phyloP scores from a whole-genome alignment of 2,797 vertebrate species.

The Iguana delicatissima region DNA sequence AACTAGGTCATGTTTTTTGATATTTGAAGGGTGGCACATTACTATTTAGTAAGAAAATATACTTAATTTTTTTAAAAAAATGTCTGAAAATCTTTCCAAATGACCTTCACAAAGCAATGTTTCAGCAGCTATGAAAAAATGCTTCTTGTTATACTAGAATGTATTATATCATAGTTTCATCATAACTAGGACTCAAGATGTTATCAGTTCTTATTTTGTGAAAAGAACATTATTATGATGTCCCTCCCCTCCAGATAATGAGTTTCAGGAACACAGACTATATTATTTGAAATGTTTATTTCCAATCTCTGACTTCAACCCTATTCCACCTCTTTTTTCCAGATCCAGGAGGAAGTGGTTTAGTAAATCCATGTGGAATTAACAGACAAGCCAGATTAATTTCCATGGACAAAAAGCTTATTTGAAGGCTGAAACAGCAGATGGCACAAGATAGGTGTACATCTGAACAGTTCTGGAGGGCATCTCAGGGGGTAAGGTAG shows the following conservation, averaged over 20 bases:
- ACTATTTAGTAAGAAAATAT: not conserved
- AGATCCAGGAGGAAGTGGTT: not conserved
- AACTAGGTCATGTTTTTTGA: not conserved
- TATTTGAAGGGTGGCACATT: not conserved
- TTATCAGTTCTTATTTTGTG: too few relatives aligned
- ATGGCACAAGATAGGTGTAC: not conserved
- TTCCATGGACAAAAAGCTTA: not conserved
- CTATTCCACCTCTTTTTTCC: not conserved
- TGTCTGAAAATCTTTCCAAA: not conserved
- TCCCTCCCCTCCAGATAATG: too few relatives aligned
- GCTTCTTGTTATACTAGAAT: not conserved
- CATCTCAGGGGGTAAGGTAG: not conserved
- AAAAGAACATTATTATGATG: too few relatives aligned
- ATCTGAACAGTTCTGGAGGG: not conserved
- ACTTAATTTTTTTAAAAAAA: not conserved
- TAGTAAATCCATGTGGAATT: not conserved
- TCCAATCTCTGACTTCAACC: not conserved
- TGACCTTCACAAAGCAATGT: not conserved
- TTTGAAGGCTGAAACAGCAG: not conserved
- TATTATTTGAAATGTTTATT: not conserved
- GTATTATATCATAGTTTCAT: too few relatives aligned
- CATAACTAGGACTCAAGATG: too few relatives aligned
- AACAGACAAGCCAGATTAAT: not conserved
- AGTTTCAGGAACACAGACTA: too few relatives aligned
- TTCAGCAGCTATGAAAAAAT: not conserved